phyloP scores from a whole-genome alignment of 2,113 vertebrate genomes.

The Machaerirhynchus nigripectus region DNA sequence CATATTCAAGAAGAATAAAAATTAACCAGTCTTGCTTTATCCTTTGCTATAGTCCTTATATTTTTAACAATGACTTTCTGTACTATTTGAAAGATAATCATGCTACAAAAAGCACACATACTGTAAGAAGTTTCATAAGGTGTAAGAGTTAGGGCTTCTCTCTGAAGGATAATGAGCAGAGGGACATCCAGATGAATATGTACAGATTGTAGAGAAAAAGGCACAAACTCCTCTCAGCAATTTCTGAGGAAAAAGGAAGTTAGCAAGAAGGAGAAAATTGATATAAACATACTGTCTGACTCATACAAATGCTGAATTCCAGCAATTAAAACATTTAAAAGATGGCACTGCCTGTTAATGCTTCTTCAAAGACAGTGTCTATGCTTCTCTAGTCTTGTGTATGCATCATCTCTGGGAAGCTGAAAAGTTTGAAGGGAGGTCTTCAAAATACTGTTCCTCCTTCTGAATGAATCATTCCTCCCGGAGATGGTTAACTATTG shows the following conservation, averaged over 20 bases:
- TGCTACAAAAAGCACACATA: neutral
- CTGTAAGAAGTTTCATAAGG: neutral
- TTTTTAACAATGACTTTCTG: neutral
- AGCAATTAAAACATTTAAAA: constrained; percentile 56
- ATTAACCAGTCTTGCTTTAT: neutral
- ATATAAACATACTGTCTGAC: constrained; percentile 34
- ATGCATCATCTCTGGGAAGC: neutral
- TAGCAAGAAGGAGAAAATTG: neutral
- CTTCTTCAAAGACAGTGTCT: constrained; percentile 27
- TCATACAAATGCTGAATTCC: constrained; percentile 26
- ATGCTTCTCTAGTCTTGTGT: neutral
- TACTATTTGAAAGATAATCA: neutral
- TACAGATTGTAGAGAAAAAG: constrained; percentile 30
- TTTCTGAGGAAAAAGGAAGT: constrained; percentile 38
- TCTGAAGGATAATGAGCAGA: neutral
- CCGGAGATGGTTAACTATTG: constrained; percentile 3
- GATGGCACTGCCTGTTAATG: constrained; percentile 20
- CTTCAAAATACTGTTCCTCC: neutral
- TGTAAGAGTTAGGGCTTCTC: neutral
- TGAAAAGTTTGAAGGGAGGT: neutral
- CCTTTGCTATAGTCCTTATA: neutral
- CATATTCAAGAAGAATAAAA: neutral
- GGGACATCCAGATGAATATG: neutral
- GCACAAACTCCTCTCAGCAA: constrained; percentile 19
- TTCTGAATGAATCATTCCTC: neutral